Conservation (phyloP, 2,797 vertebrate genomes). For the Molothrus aeneus region DNA sequence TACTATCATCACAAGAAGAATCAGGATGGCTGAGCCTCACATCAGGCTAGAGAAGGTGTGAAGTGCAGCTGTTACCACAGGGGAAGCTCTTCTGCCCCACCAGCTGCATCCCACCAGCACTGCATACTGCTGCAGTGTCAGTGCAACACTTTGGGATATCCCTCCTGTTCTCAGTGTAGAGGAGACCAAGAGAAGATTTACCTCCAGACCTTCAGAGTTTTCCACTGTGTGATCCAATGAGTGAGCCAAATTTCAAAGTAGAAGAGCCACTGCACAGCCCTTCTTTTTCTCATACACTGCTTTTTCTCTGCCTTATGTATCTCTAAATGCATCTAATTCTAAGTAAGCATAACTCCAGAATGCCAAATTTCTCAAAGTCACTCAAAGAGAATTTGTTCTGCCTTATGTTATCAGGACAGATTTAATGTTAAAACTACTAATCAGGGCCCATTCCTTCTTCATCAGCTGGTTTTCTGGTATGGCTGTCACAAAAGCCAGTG, state of each 20-base stretch:
- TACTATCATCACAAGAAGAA: background rate
- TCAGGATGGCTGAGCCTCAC: background rate
- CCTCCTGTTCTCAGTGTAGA: background rate
- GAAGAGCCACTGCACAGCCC: background rate
- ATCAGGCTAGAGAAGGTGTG: background rate
- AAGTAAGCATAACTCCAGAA: background rate
- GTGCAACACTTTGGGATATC: background rate
- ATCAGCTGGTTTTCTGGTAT: background rate
- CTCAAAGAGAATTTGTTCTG: background rate
- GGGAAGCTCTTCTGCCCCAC: background rate
- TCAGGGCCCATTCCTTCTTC: background rate
- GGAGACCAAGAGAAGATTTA: background rate
- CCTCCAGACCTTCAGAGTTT: background rate
- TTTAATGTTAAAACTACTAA: background rate
- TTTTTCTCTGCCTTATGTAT: background rate
- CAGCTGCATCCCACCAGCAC: background rate
- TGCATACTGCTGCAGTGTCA: background rate
- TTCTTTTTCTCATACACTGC: background rate
- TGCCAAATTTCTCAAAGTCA: background rate
- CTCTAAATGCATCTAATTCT: background rate
- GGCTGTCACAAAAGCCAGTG: background rate
- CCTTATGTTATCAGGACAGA: background rate
- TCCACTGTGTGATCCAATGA: background rate
- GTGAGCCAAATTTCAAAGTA: background rate
- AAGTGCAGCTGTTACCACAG: background rate